Conservation (phyloP, 2,888 invertebrate species). For the Melipona beecheii region DNA sequence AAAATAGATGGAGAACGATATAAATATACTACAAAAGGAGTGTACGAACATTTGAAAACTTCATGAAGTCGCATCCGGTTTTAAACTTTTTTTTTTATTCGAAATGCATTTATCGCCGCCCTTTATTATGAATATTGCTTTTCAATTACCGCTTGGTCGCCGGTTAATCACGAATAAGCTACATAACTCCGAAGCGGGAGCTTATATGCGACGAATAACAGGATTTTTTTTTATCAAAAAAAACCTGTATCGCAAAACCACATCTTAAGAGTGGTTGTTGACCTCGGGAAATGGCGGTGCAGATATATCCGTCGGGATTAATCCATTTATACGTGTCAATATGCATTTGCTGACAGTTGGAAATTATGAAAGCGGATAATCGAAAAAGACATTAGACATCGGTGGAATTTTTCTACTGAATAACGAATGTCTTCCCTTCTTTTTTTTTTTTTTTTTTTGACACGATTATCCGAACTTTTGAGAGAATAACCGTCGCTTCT, state of each 20-base stretch:
- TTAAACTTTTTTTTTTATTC: background rate
- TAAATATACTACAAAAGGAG: background rate
- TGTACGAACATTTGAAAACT: background rate
- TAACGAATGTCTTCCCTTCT: background rate
- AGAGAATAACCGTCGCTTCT: no score
- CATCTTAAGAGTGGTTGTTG: constrained; percentile 37
- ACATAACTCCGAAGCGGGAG: background rate
- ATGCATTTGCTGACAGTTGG: constrained; percentile 27
- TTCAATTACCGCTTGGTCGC: constrained; percentile 8
- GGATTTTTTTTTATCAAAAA: background rate
- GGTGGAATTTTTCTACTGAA: background rate
- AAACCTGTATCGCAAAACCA: constrained; percentile 16
- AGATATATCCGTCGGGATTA: constrained; percentile 28
- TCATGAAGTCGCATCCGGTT: background rate
- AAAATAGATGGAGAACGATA: no score
- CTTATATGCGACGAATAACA: background rate
- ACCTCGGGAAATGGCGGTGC: constrained; percentile 22
- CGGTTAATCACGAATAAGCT: constrained; percentile 6
- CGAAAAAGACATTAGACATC: background rate
- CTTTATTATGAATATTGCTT: constrained; percentile 7
- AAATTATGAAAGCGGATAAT: constrained; percentile 14
- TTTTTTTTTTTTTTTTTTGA: no score
- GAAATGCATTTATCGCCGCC: background rate
- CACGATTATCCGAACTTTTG: background rate
- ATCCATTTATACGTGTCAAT: constrained; percentile 52